Conservation (phyloP, 2,113 vertebrate genomes). For the Coryphaenoides rupestris region DNA sequence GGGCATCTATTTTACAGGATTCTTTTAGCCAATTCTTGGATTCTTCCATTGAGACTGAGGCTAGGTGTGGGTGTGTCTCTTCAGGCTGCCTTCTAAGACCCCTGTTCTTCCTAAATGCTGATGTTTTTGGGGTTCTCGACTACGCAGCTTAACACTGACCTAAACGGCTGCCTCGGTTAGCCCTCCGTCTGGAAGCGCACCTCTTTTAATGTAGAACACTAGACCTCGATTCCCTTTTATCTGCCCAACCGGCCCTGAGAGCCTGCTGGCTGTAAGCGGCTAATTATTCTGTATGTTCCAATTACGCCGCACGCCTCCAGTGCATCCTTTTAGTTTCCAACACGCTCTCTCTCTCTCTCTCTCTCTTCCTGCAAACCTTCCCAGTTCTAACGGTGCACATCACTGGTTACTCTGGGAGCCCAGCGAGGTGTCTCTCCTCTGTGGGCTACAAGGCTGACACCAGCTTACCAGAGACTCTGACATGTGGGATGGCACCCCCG, state of each 20-base stretch:
- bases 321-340: constrained; percentile 12
- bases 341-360: too few species aligned
- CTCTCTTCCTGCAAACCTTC: too few species aligned
- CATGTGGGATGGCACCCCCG: neutral
- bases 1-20: too few species aligned
- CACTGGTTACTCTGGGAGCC: neutral
- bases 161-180: too few species aligned
- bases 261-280: neutral
- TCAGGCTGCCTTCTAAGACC: too few species aligned
- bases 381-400: constrained; percentile 2
- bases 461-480: neutral
- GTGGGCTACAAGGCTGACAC: neutral
- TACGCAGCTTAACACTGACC: too few species aligned
- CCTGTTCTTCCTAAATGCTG: too few species aligned
- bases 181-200: too few species aligned
- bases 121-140: too few species aligned
- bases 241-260: constrained; percentile 15
- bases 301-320: constrained; percentile 11
- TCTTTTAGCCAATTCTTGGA: too few species aligned
- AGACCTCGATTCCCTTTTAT: constrained; percentile 15
- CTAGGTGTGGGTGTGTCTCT: neutral
- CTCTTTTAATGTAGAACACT: too few species aligned
- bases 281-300: constrained; percentile 18
- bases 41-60: too few species aligned
- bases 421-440: neutral